A percentile compares a stretch with the other conserved stretches of the same genome.
phyloP scores from a whole-genome alignment of 1,140 invertebrate species.

The Bombus waltoni region DNA sequence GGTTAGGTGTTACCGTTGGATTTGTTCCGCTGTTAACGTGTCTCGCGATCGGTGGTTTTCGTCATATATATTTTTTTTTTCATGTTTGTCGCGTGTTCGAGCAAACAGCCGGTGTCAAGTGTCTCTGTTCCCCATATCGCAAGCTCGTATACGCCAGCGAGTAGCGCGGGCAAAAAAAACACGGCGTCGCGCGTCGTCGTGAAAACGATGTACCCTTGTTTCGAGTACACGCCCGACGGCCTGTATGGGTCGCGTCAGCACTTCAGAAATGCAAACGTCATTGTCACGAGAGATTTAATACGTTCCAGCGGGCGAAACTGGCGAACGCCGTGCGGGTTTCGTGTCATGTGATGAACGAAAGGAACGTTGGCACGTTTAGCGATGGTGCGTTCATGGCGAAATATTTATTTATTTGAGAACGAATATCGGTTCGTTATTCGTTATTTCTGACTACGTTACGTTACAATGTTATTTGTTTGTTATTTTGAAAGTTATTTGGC shows the following conservation, averaged over 20 bases:
- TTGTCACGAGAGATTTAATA: conserved; percentile 50
- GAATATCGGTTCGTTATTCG: not conserved
- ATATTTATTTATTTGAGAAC: not conserved
- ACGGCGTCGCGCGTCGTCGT: conserved; percentile 15
- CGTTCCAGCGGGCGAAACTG: conserved; percentile 3
- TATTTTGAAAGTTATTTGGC: too few relatives aligned
- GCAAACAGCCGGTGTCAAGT: conserved; percentile 40
- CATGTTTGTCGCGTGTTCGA: conserved; percentile 14
- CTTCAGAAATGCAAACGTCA: conserved; percentile 52
- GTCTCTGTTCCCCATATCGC: conserved; percentile 19
- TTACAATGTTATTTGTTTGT: not conserved
- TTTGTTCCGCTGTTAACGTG: conserved; percentile 14
- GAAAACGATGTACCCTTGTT: conserved; percentile 39
- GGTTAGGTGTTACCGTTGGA: not conserved
- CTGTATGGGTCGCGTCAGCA: conserved; percentile 45
- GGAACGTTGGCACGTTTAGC: not conserved
- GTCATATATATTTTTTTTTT: conserved; percentile 16
- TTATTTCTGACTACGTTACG: not conserved
- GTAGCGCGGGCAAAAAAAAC: conserved; percentile 3
- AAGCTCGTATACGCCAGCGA: conserved; percentile 27
- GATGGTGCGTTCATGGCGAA: not conserved
- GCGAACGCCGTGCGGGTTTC: not conserved
- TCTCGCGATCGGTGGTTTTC: conserved; percentile 10
- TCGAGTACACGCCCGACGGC: conserved; percentile 33
- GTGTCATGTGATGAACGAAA: not conserved